A percentile compares a stretch with the other conserved stretches of the same genome.
phyloP scores from a whole-genome alignment of 2,797 vertebrate genomes.

The Neosilurus hyrtlii region DNA sequence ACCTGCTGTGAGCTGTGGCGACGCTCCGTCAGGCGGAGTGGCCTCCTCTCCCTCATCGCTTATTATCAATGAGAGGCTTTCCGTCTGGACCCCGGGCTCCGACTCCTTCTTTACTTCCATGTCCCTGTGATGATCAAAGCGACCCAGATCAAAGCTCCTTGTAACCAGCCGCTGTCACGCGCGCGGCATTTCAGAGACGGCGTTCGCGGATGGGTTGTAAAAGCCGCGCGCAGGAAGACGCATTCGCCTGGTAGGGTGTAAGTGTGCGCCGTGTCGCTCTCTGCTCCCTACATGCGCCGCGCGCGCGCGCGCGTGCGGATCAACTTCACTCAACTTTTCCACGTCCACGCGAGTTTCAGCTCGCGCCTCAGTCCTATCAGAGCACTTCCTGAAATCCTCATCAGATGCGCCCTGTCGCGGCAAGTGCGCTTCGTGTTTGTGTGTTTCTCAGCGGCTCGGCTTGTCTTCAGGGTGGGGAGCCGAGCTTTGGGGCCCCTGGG shows the following conservation, averaged over 20 bases:
- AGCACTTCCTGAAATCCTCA: slow-evolving; percentile 34
- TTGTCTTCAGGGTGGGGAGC: slow-evolving; percentile 90
- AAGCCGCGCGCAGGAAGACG: slow-evolving; percentile 54
- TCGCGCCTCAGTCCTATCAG: slow-evolving; percentile 41
- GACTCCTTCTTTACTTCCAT: slow-evolving; percentile 70
- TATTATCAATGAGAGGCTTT: slow-evolving; percentile 77
- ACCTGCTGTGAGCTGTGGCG: slow-evolving; percentile 67
- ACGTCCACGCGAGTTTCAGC: slow-evolving; percentile 46
- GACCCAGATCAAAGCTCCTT: slow-evolving; percentile 32
- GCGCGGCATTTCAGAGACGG: slow-evolving; percentile 55
- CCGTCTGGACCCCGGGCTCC: slow-evolving; percentile 66
- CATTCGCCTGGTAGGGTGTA: slow-evolving; percentile 52
- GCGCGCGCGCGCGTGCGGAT: slow-evolving; percentile 37
- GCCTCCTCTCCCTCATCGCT: slow-evolving; percentile 72
- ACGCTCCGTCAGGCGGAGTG: slow-evolving; percentile 62
- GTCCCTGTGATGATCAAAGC: slow-evolving; percentile 51
- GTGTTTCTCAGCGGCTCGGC: slow-evolving; percentile 75
- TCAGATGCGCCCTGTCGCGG: slow-evolving; percentile 52
- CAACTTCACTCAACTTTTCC: slow-evolving; percentile 76
- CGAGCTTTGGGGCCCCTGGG: slow-evolving; percentile 93
- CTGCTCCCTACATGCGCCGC: slow-evolving; percentile 44
- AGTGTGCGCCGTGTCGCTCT: slow-evolving; percentile 51
- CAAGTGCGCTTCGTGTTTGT: slow-evolving; percentile 69
- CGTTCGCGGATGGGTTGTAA: slow-evolving; percentile 62
- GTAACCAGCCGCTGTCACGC: slow-evolving; percentile 39